Percentiles rank a stretch among this genome's conserved stretches.
phyloP scores from a whole-genome alignment of 1,140 invertebrate species.

The Zelostemma sp. region DNA sequence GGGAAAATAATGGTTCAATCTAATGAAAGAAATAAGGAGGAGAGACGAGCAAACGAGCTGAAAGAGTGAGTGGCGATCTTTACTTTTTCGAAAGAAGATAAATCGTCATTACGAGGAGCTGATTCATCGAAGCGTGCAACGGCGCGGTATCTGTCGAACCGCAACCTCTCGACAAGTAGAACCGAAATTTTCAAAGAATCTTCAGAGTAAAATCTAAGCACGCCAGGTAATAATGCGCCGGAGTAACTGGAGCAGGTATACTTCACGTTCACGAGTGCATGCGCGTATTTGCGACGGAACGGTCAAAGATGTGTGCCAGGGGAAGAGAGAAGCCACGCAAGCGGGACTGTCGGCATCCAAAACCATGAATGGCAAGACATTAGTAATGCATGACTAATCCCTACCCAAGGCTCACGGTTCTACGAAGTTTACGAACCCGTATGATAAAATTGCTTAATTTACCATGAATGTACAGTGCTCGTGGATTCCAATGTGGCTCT shows the following conservation, averaged over 20 bases:
- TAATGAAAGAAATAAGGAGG: constrained; percentile 22
- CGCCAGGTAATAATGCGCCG: constrained; percentile 4
- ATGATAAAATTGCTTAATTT: constrained; percentile 55
- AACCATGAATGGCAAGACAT: constrained; percentile 48
- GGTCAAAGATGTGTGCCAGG: constrained; percentile 5
- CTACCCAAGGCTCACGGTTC: constrained; percentile 27
- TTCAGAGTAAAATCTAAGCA: too few relatives aligned
- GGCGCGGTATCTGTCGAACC: neutral
- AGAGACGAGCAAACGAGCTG: constrained; percentile 13
- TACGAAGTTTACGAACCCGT: constrained; percentile 32
- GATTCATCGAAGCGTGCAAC: constrained; percentile 1
- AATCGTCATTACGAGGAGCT: neutral
- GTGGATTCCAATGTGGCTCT: neutral
- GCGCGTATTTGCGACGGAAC: neutral
- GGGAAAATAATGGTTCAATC: constrained; percentile 19
- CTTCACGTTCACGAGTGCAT: neutral
- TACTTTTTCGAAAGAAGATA: constrained; percentile 4
- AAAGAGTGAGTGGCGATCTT: constrained; percentile 2
- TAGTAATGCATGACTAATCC: constrained; percentile 50
- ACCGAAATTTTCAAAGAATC: constrained; percentile 9
- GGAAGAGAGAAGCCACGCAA: neutral
- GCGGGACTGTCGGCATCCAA: constrained; percentile 27
- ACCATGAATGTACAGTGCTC: constrained; percentile 35
- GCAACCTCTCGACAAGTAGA: neutral
- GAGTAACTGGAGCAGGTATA: neutral